Base-by-base conservation (phyloP, 2,113 vertebrate genomes). In the Rhea americana region DNA sequence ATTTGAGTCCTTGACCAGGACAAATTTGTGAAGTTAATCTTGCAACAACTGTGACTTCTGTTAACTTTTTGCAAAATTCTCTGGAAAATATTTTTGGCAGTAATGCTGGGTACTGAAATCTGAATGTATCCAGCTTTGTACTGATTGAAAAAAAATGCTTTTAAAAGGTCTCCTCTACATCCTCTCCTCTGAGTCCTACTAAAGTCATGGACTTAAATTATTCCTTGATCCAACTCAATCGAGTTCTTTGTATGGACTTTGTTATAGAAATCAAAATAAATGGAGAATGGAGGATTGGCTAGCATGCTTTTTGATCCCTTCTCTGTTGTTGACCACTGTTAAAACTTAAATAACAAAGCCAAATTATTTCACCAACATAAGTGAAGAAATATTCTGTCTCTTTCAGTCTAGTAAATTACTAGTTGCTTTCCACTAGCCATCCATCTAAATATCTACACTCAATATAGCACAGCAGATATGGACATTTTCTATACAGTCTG, bases 1-100 rank as follows among this genome's bases (percentile, higher is more conserved):
- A 97, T 89, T 85, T 72, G 72, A 90, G 95, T 91, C 96, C 97
- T 97, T 97, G 96, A 97, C 94, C 88, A 47, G 94, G 85, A 77
- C 90, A 90, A 73, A 89, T 89, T 82, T 80, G 82, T 45, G 48
- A 88, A 88, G 68, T 89, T 74, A 83, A 80, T 92, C 87, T 92
- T 93, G 77, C 65, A 94, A 91, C 91, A 77, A 88, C 25, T 63
- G 58, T 84, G 71, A 85, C 62, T 88, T 77, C 65, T 94, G 93
- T 93, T 94, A 96, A 92, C 88, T 95, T 96, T 91, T 96, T 76
- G 88, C 89, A 94, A 80, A 93, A 90, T 93, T 53, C 74, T 82
- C 39, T 76, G 87, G 87, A 91, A 95, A 91, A 81, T 86, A 58
- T 70, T 75, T 93, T 93, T 96, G 92, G 91, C 95, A 96, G 59